Base-by-base conservation (phyloP, 2,113 vertebrate genomes). In the Trachemys scripta region DNA sequence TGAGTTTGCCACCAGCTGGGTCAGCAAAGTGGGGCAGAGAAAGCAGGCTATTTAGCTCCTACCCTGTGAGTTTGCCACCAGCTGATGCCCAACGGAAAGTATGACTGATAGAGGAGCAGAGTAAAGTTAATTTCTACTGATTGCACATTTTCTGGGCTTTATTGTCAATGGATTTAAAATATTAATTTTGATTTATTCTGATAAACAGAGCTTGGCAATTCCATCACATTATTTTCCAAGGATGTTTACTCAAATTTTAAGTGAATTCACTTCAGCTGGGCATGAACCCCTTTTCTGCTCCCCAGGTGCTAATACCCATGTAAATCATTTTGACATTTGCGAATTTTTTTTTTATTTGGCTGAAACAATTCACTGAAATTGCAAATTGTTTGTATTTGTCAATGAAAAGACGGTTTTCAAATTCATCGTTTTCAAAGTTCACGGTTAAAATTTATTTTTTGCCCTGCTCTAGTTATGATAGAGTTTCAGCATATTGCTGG, bases 211-310 rank as follows among this genome's bases (percentile, higher is more conserved):
- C 5, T 3, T 50, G 19, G 51, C 79, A 87, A 92, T 85, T 31
- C 27, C 3, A 1, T 35, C 8, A 17, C 45, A 5, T 90, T 25
- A 56, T 91, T 91, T 42, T 3, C 81, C 3, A 25, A 59, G 88
- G 5, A 57, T 45, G 47, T 84, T 91, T 89, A 54, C 10, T 86
- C 51, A 16, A 29, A 47, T 57, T 90, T 90, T 62, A 56, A 90
- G 29, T 4, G 47, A 45, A 31, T 57, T 31, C 0, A 0, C 1
- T 10, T 25, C 50, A 27, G 3, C 5, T 82, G 11, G 47, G 27
- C 6, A 84, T 87, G 62, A 3, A 19, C 10, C 25, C 1, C 0
- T 13, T 90, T 51, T 72, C 31, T 53, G 38, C n/a, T 38, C 27
- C 10, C 9, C 80, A 2, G 51, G 11, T 38, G 85, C 27, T 27